A percentile compares a stretch with the other conserved stretches of the same genome.
phyloP scores from a whole-genome alignment of 2,113 vertebrate genomes.

The Gracilinanus agilis region DNA sequence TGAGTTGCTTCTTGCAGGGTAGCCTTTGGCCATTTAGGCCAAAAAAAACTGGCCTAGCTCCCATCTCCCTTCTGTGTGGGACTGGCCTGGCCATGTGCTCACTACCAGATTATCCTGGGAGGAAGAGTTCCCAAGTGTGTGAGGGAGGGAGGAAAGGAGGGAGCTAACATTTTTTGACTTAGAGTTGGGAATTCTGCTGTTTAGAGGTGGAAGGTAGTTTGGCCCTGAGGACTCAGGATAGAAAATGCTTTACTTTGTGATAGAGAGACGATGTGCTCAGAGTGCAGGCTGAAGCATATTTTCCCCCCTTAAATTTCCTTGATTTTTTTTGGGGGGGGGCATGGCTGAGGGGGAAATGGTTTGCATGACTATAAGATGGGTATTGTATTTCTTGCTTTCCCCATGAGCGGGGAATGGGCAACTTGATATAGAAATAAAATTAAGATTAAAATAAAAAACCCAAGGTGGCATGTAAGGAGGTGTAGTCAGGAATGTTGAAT shows the following conservation, averaged over 20 bases:
- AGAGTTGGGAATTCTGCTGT: background rate
- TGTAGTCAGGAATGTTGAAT: background rate
- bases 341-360: background rate
- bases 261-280: background rate
- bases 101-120: background rate
- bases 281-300: background rate
- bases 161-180: background rate
- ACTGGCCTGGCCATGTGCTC: background rate
- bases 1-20: background rate
- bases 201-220: background rate
- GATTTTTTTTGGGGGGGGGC: too few relatives aligned
- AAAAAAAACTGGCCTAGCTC: background rate
- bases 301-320: background rate
- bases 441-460: background rate
- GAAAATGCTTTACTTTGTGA: background rate
- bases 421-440: background rate
- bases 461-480: background rate
- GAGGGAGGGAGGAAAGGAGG: too few relatives aligned
- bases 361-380: background rate
- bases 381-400: background rate
- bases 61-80: background rate
- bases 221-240: background rate
- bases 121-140: background rate
- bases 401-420: background rate
- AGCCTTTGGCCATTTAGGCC: background rate